These are phyloP conservation scores for Clistopyga incitator DNA, from an alignment of 2,888 invertebrate species.

Conservation along the genomic window DNA sequence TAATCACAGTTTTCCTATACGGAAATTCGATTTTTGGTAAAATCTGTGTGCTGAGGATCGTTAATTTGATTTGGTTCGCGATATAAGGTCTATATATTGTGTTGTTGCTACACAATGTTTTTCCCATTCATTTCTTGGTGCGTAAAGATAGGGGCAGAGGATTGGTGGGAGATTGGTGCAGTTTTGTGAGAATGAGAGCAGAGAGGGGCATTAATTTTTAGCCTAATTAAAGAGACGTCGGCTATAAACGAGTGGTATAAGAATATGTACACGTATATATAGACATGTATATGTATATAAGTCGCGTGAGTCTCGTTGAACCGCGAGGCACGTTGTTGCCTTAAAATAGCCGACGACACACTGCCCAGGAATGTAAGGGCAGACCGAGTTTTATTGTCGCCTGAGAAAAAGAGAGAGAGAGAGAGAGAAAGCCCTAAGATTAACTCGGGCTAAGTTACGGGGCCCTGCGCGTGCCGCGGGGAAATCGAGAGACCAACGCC, in stretches of 20 bases:
- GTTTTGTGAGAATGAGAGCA: slow-evolving; percentile 62
- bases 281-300: slow-evolving; percentile 15
- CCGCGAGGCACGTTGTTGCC: slow-evolving; percentile 68
- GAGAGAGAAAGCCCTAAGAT: slow-evolving; percentile 71
- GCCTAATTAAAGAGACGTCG: slow-evolving; percentile 61
- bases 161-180: slow-evolving; percentile 36
- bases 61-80: too few relatives aligned
- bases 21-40: too few relatives aligned
- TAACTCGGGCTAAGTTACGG: slow-evolving; percentile 74
- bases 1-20: too few relatives aligned
- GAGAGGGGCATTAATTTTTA: slow-evolving; percentile 59
- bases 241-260: slow-evolving; percentile 34
- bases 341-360: slow-evolving; percentile 82
- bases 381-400: slow-evolving; percentile 78
- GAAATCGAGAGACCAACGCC: slow-evolving; percentile 10
- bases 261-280: slow-evolving; percentile 31
- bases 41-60: too few relatives aligned
- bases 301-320: slow-evolving; percentile 54
- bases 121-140: slow-evolving; percentile 59
- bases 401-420: slow-evolving; percentile 52
- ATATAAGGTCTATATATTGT: too few relatives aligned
- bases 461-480: slow-evolving; percentile 34
- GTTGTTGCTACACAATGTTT: slow-evolving; percentile 19
- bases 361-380: slow-evolving; percentile 81
- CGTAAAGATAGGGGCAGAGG: slow-evolving; percentile 20